Percentiles rank a stretch among this genome's conserved stretches.
phyloP scores from a whole-genome alignment of 2,113 vertebrate species.

The Syngnathus typhle region DNA sequence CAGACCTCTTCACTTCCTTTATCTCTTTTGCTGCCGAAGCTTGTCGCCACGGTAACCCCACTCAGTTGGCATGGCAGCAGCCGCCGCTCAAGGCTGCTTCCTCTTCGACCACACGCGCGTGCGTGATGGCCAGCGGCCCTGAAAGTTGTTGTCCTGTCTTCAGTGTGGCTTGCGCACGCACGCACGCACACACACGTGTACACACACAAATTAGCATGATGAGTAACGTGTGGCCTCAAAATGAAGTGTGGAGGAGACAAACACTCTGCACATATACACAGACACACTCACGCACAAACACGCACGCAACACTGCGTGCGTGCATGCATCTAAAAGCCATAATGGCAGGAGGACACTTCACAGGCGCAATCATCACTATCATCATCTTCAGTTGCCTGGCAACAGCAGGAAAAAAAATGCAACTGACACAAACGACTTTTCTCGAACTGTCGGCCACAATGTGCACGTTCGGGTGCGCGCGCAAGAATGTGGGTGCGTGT shows the following conservation, averaged over 20 bases:
- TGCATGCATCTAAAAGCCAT: conserved; percentile 48
- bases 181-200: not conserved
- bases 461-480: too few relatives aligned
- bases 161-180: not conserved
- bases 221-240: not conserved
- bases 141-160: not conserved
- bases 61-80: conserved; percentile 50
- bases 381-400: conserved; percentile 56
- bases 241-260: conserved; percentile 14
- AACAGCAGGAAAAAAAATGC: conserved; percentile 45
- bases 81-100: conserved; percentile 37
- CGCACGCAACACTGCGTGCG: not conserved
- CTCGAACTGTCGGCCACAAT: too few relatives aligned
- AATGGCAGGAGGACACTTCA: conserved; percentile 55
- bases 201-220: not conserved
- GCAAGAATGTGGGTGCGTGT: too few relatives aligned
- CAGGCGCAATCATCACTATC: conserved; percentile 44
- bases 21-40: conserved; percentile 23
- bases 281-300: too few relatives aligned
- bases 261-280: conserved; percentile 2
- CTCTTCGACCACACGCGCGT: not conserved
- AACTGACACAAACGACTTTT: conserved; percentile 42
- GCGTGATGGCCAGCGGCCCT: not conserved
- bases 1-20: conserved; percentile 7
- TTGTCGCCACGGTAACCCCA: conserved; percentile 43